Conservation (phyloP, 2,113 vertebrate species). For the Burhinus bistriatus region DNA sequence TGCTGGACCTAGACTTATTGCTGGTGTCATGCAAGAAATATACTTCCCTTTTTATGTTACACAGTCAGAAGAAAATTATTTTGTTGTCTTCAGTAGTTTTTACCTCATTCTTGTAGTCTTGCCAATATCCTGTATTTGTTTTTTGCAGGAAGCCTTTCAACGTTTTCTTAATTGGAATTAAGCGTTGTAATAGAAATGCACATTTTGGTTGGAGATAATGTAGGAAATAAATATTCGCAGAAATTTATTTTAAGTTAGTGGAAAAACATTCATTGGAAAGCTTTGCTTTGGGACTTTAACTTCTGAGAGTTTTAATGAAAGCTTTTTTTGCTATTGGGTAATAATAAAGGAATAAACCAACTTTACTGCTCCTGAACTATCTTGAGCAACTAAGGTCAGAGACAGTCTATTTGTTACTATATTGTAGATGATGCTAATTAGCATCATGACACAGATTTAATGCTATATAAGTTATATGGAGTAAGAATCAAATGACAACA, state of each 20-base stretch:
- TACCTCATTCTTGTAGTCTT: conserved; percentile 65
- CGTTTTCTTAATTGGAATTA: conserved; percentile 45
- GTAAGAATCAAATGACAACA: neutral
- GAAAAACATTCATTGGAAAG: neutral
- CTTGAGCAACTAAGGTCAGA: neutral
- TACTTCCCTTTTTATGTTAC: conserved; percentile 25
- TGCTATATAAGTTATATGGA: neutral
- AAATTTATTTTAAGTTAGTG: neutral
- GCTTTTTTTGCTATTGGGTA: neutral
- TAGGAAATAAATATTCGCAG: conserved; percentile 12
- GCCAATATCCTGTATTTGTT: conserved; percentile 70
- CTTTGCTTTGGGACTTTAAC: neutral
- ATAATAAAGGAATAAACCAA: neutral
- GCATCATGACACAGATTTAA: neutral
- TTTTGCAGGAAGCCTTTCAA: conserved; percentile 61
- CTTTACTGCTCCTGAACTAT: neutral
- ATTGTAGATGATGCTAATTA: neutral
- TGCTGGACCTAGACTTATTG: neutral
- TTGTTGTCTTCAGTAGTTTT: conserved; percentile 52
- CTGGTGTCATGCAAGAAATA: neutral
- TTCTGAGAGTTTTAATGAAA: neutral
- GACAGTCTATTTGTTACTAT: neutral
- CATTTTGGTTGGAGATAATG: conserved; percentile 16
- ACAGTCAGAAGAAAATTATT: conserved; percentile 52
- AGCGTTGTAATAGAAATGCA: conserved; percentile 15